Base-by-base conservation (phyloP, 1,140 invertebrate species). In the Wiebesia pumilae region DNA sequence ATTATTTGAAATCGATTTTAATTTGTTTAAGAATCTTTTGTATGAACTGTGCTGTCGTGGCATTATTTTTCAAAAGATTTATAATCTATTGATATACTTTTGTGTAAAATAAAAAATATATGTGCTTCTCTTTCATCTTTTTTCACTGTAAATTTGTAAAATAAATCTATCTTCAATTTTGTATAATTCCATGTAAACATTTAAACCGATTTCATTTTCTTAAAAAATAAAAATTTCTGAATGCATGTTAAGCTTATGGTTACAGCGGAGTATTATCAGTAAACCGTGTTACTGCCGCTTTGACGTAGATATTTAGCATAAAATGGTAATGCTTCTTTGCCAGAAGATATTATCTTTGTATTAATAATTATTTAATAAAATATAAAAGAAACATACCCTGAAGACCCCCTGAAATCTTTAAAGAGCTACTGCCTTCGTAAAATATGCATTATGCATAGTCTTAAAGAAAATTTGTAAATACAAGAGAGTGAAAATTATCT, bases 391-490 rank as follows among this genome's bases (percentile, higher is more conserved):
- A 81, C 77, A 81, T 75, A 89, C 89, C 89, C 90, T 89, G 88
- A 89, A 91, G 85, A 89, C 89, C 88, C 86, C 83, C 82, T 89
- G 87, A 88, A 87, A 88, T 89, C 73, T 88, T 81, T 85, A 73
- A 80, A 81, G 81, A 88, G 87, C 81, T 89, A 89, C 89, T 89
- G 89, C 89, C 88, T 89, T 89, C 87, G 81, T 85, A 83, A 88
- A 83, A 86, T 54, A 71, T 84, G 81, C 84, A 88, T 89, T 86
- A 65, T 40, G 84, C 77, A 86, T 81, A 73, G 81, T 89, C 79
- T 82, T 89, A 87, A 88, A 81, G 77, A 87, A 87, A 75, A 89
- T 89, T 80, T 80, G 40, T 51, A 69, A 69, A 43, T 51, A 84
- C 1, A 30, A n/a, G 21, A n/a, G 40, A 88, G 82, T 43, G 30